Base-by-base conservation (phyloP, 2,113 vertebrate genomes). In the Riparia riparia region DNA sequence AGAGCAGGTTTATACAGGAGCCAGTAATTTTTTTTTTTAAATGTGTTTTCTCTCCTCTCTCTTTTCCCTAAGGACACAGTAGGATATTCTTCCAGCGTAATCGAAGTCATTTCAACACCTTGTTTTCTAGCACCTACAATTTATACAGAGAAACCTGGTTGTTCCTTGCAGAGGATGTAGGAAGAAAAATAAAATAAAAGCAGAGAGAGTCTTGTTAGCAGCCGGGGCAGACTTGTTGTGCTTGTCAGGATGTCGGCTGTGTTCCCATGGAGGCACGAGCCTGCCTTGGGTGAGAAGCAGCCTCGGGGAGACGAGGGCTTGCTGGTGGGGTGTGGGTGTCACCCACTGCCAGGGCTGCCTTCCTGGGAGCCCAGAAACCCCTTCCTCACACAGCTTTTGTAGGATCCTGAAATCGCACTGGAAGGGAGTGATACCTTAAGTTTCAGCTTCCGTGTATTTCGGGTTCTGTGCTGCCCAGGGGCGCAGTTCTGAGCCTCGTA, bases 61-160 rank as follows among this genome's bases (percentile, higher is more conserved):
- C 71, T 54, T 85, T 81, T 89, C 86, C 91, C 89, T 45, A 45
- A 92, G 94, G 96, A 94, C 6, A 10, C 74, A 53, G 85, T 37
- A 14, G 58, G 91, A 68, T 79, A 51, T 72, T 89, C 83, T 89
- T 76, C 63, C 58, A 32, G 65, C 70, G 70, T 87, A 68, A 82
- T 79, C 29, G 15, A 69, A 95, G 82, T 60, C 53, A 70, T 87
- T 89, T 89, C 91, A 90, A 85, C 87, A 82, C 85, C 86, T 95
- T 95, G 89, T 96, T 96, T 94, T 89, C 84, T 69, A 79, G 86
- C 95, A 87, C 74, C 83, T 82, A 37, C 53, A 37, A 17, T 79
- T 85, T 82, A 82, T 54, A 89, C 73, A 53, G 78, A 34, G 78
- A 50, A 80, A 50, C 70, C 47, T 28, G 54, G 20, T 79, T 93